phyloP scores from a whole-genome alignment of 2,113 vertebrate species.

The Grantiella picta region DNA sequence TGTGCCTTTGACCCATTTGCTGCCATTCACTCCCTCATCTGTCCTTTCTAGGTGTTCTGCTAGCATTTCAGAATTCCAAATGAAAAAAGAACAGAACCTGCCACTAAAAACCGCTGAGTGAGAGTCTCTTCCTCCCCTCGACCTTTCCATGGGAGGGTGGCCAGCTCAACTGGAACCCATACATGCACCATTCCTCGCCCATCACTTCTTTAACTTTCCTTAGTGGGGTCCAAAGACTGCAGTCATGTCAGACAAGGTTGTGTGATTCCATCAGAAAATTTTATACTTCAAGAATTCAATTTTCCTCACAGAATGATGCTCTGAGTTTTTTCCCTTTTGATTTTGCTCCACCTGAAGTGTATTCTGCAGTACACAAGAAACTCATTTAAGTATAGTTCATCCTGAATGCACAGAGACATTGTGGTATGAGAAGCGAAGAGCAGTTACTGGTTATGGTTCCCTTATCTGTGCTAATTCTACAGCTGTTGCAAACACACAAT shows the following conservation, averaged over 20 bases:
- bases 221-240: not conserved
- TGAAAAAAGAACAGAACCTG: not conserved
- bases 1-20: not conserved
- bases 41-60: not conserved
- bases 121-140: not conserved
- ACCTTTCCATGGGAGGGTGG: not conserved
- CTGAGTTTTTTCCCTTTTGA: not conserved
- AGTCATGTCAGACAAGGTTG: not conserved
- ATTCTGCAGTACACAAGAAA: not conserved
- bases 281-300: not conserved
- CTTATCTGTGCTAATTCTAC: not conserved
- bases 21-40: not conserved
- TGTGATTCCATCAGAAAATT: not conserved
- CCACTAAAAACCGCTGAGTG: not conserved
- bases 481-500: not conserved
- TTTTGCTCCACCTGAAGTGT: not conserved
- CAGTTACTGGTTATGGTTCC: not conserved
- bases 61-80: not conserved
- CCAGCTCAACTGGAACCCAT: not conserved
- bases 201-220: not conserved
- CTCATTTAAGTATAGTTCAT: not conserved
- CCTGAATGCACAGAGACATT: not conserved
- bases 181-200: rapidly evolving
- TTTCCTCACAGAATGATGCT: not conserved
- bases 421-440: not conserved